Evolutionary conservation across 1,140 invertebrate genomes (phyloP), one percentile per base, ranked within the genome.

Genomic region (Euglossa dilemma): DNA sequence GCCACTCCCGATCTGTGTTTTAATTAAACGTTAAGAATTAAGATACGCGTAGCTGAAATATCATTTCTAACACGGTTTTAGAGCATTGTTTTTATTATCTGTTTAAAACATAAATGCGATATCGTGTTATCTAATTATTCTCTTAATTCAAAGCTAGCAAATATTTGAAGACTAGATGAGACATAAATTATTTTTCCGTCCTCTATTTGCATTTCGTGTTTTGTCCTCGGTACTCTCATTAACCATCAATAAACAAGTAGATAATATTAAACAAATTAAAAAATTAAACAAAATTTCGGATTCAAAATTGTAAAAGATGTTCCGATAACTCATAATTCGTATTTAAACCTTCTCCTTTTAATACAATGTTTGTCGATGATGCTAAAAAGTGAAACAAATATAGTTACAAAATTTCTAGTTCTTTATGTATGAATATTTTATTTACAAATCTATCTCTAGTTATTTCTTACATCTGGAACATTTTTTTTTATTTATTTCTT

Each of bases 71-170:
- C 7, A 67, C 11, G 0, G 11, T 14, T 45, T 1, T 0, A 45
- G 43, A 67, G 20, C 66, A n/a, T 43, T 67, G 66, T 45, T 67
- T n/a, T 67, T 16, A 67, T 4, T 67, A 67, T 45, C n/a, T 67
- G 12, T 67, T 67, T 23, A 2, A 2, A 23, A n/a, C 11, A 14
- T 23, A n/a, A 67, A 45, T 14, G 5, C 7, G 6, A 16, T 4
- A 6, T 64, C 6, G 20, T 28, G 18, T 61, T 16, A 14, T 61
- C 25, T 12, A 25, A 25, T 61, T 16, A 25, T 61, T 25, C 6
- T 12, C 7, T 61, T 66, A 43, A 6, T 11, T 66, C 8, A 28
- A 66, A 11, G 6, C 7, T 8, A 45, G 16, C n/a, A 14, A n/a
- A 23, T 45, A 23, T 64, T 23, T 4, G 4, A 5, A 67, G 45